Evolutionary conservation across 1,140 invertebrate genomes (phyloP).

Genomic region (Goniozus legneri): DNA sequence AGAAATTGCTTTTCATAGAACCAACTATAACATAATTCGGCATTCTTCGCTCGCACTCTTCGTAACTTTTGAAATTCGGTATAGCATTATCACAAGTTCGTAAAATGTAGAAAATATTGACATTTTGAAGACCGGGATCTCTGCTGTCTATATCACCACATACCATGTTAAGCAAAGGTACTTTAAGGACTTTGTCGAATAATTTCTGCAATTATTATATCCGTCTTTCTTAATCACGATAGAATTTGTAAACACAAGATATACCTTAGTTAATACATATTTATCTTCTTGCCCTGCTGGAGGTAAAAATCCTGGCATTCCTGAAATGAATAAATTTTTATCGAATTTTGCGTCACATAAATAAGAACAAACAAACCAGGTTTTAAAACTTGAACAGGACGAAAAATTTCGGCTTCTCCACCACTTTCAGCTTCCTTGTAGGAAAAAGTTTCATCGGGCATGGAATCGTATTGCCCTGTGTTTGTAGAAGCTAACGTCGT

Average conservation of each 20-base stretch:
- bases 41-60: constrained; percentile 59
- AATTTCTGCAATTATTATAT: constrained; percentile 59
- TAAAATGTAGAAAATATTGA: constrained; percentile 65
- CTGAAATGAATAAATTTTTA: too few species aligned
- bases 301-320: constrained; percentile 27
- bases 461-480: too few species aligned
- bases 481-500: too few species aligned
- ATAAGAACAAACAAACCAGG: too few species aligned
- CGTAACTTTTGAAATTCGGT: constrained; percentile 52
- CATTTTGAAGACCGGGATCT: constrained; percentile 25
- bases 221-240: too few species aligned
- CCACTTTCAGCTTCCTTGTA: too few species aligned
- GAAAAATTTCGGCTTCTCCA: too few species aligned
- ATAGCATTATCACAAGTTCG: constrained; percentile 59
- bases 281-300: constrained; percentile 52
- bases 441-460: too few species aligned
- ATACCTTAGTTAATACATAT: constrained; percentile 43
- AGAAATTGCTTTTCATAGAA: constrained; percentile 56
- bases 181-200: constrained; percentile 62
- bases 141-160: constrained; percentile 61
- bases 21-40: constrained; percentile 63
- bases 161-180: constrained; percentile 63
- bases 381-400: too few species aligned
- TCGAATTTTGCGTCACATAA: too few species aligned
- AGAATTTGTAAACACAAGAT: neutral